phyloP scores from a whole-genome alignment of 2,888 invertebrate genomes.

The Ectemnius cavifrons region DNA sequence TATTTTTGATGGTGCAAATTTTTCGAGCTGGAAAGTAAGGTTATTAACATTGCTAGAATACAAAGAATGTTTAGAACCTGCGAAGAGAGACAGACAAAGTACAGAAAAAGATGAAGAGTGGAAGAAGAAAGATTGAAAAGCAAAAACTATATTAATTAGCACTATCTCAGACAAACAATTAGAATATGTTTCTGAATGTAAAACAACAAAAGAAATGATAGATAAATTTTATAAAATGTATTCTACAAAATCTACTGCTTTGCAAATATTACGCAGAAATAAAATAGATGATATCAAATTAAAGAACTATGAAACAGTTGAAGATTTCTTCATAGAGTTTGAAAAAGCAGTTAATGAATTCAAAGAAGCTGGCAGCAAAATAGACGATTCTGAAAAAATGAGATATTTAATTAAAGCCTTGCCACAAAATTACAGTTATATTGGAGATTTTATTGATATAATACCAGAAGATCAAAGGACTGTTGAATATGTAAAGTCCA shows the following conservation, averaged over 20 bases:
- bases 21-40: slow-evolving; percentile 10
- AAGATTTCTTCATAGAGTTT: slow-evolving; percentile 15
- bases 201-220: slow-evolving; percentile 5
- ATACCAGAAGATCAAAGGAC: slow-evolving; percentile 11
- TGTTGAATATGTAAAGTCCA: slow-evolving; percentile 24
- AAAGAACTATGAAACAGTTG: slow-evolving; percentile 4
- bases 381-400: slow-evolving; percentile 13
- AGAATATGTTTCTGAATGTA: not conserved
- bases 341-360: slow-evolving; percentile 18
- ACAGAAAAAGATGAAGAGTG: not conserved
- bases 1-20: slow-evolving; percentile 5
- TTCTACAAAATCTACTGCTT: slow-evolving; percentile 1
- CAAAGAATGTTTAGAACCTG: slow-evolving; percentile 7
- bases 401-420: slow-evolving; percentile 17
- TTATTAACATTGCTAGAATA: not conserved
- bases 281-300: slow-evolving; percentile 14
- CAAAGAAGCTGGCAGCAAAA: slow-evolving; percentile 2
- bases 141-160: slow-evolving; percentile 11
- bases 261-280: slow-evolving; percentile 15
- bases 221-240: slow-evolving; percentile 20
- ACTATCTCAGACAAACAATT: slow-evolving; percentile 6
- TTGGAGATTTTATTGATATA: slow-evolving; percentile 16
- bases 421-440: slow-evolving; percentile 8
- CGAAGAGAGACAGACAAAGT: not conserved
- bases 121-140: slow-evolving; percentile 2